Percentiles rank a stretch among this genome's conserved stretches.
These are phyloP conservation scores for Corythornis vintsioides DNA, from an alignment of 2,113 vertebrate genomes.

Conservation along the genomic window DNA sequence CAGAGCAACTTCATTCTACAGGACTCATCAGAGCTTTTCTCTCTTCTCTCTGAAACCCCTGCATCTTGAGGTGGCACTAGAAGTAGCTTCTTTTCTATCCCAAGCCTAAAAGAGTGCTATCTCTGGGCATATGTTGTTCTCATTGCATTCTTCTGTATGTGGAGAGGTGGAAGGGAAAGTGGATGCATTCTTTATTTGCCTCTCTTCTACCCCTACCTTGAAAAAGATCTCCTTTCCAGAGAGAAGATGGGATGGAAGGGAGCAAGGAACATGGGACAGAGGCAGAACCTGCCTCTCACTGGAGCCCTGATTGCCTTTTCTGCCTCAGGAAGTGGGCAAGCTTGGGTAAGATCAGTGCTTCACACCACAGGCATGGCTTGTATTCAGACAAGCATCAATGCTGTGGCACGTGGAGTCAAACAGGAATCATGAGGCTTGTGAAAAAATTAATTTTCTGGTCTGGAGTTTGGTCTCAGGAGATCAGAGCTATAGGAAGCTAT, in stretches of 20 bases:
- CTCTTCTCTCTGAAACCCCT: neutral
- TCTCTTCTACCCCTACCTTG: neutral
- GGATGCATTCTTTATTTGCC: neutral
- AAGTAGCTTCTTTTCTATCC: neutral
- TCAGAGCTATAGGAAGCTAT: neutral
- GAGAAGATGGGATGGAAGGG: neutral
- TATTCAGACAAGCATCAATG: neutral
- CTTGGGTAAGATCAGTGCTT: neutral
- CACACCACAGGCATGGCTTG: neutral
- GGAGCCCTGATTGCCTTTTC: neutral
- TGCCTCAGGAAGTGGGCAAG: rapidly evolving
- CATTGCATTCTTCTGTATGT: neutral
- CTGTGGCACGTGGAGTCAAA: neutral
- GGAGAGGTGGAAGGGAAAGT: neutral
- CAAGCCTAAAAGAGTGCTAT: neutral
- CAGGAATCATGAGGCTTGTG: neutral
- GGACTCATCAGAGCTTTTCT: neutral
- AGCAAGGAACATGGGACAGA: neutral
- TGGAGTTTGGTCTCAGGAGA: neutral
- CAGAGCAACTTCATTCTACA: neutral
- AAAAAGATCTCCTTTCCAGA: neutral
- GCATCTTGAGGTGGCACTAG: neutral
- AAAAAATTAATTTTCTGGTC: neutral
- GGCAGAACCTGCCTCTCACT: neutral
- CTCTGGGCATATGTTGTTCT: neutral